A percentile compares a stretch with the other conserved stretches of the same genome.
These are phyloP conservation scores for Agrochola macilenta DNA, from an alignment of 2,888 invertebrate species.

Conservation along the genomic window DNA sequence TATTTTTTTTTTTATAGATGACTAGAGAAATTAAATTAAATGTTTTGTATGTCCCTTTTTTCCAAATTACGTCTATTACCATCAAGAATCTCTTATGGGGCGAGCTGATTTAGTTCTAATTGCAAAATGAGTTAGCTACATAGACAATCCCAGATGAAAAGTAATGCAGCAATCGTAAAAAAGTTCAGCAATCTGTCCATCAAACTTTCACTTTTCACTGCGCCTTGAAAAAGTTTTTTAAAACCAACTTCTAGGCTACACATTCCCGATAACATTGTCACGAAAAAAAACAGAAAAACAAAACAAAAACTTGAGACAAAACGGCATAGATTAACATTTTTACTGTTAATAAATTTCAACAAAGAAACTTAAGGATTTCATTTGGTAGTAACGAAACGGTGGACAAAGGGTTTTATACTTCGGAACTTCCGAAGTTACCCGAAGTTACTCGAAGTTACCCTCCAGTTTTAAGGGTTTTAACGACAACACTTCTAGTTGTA, in stretches of 20 bases:
- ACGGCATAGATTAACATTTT: constrained; percentile 63
- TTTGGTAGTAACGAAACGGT: constrained; percentile 60
- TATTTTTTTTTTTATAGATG: constrained; percentile 19
- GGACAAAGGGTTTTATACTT: constrained; percentile 64
- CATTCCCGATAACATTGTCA: constrained; percentile 57
- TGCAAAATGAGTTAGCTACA: background rate
- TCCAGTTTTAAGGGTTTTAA: constrained; percentile 84
- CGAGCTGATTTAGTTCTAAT: background rate
- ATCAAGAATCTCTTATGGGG: background rate
- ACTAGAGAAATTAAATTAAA: constrained; percentile 9
- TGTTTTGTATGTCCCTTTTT: background rate
- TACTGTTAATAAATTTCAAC: constrained; percentile 68
- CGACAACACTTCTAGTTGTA: constrained; percentile 83
- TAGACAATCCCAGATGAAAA: background rate
- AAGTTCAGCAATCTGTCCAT: constrained; percentile 3
- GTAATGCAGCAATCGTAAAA: background rate
- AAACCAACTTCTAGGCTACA: constrained; percentile 29
- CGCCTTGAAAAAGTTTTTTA: constrained; percentile 11
- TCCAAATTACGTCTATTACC: background rate
- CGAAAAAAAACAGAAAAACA: constrained; percentile 34
- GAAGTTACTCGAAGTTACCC: constrained; percentile 54
- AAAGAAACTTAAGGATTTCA: constrained; percentile 70
- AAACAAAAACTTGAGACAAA: constrained; percentile 43
- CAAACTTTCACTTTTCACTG: background rate
- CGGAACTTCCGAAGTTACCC: constrained; percentile 56